These are phyloP conservation scores for Lepus oiostolus DNA, from an alignment of 2,797 vertebrate genomes.

Conservation along the genomic window DNA sequence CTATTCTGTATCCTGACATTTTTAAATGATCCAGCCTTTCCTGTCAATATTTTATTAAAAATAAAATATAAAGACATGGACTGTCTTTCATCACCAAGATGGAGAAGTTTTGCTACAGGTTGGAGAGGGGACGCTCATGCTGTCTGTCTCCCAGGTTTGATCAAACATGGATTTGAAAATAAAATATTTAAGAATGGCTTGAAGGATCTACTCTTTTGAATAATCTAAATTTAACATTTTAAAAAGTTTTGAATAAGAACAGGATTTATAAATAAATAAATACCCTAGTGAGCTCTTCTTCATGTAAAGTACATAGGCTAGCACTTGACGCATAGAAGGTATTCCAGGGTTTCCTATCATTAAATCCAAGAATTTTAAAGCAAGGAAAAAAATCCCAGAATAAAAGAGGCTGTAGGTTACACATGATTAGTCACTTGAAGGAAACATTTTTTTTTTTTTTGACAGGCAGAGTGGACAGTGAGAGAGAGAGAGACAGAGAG, in stretches of 20 bases:
- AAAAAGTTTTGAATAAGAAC: neutral
- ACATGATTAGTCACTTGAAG: slow-evolving; percentile 75
- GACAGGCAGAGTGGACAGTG: too few species aligned
- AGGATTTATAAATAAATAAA: neutral
- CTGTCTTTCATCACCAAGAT: neutral
- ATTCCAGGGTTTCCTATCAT: neutral
- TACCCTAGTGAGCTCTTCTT: slow-evolving; percentile 2
- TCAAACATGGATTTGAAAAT: neutral
- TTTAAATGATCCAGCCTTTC: neutral
- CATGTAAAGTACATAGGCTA: neutral
- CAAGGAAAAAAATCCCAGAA: slow-evolving; percentile 33
- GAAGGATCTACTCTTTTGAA: neutral
- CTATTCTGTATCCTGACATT: neutral
- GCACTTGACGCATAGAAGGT: neutral
- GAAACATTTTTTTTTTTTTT: neutral
- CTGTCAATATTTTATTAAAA: neutral
- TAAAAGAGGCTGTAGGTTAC: slow-evolving; percentile 67
- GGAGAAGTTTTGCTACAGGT: neutral
- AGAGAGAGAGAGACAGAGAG: too few species aligned
- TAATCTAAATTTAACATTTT: slow-evolving; percentile 13
- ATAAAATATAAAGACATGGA: neutral
- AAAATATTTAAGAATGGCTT: neutral
- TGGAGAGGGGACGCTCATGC: neutral
- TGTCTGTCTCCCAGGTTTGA: neutral
- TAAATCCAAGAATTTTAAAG: slow-evolving; percentile 29